Percentiles rank a stretch among this genome's conserved stretches.
These are phyloP conservation scores for Myrmecophaga tridactyla DNA, from an alignment of 2,113 vertebrate species.

Conservation along the genomic window DNA sequence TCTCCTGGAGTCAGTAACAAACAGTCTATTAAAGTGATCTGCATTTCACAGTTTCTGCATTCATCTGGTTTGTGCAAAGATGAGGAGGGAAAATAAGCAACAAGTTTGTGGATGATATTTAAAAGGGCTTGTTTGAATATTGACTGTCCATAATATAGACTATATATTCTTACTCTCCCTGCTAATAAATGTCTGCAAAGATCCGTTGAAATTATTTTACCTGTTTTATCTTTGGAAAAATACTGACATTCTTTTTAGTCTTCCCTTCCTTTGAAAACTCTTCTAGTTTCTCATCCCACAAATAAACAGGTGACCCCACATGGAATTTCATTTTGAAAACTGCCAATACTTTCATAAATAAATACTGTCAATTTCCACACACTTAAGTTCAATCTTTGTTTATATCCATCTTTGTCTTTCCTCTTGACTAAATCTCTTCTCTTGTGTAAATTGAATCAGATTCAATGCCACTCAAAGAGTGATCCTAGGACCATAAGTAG, in stretches of 20 bases:
- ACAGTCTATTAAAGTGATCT: neutral
- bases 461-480: neutral
- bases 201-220: neutral
- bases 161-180: neutral
- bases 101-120: neutral
- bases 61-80: neutral
- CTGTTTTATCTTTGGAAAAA: neutral
- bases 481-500: neutral
- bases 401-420: neutral
- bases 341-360: neutral
- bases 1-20: constrained; percentile 28
- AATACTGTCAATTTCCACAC: neutral
- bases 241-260: neutral
- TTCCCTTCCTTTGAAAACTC: neutral
- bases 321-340: neutral
- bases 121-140: neutral
- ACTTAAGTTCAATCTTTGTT: neutral
- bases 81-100: neutral
- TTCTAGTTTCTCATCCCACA: neutral
- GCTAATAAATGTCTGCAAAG: neutral
- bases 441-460: neutral
- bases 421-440: neutral
- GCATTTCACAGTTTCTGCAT: neutral
- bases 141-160: neutral
- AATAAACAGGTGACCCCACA: neutral